These are phyloP conservation scores for Tiaroga cobitis DNA, from an alignment of 2,797 vertebrate genomes.

Conservation along the genomic window DNA sequence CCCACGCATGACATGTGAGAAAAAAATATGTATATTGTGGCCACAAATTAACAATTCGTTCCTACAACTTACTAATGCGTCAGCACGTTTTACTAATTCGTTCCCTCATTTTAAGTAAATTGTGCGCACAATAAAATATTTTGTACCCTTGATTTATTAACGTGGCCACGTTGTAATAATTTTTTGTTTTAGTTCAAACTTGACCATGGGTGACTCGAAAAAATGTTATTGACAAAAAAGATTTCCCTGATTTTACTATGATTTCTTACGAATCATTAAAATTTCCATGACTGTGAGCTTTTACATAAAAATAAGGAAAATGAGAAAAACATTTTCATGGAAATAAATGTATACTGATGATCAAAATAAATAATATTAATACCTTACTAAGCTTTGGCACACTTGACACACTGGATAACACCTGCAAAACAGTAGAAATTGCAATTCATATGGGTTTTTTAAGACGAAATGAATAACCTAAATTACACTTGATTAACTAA, in stretches of 20 bases:
- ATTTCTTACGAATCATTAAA: neutral
- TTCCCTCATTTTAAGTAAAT: neutral
- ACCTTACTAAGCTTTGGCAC: slow-evolving; percentile 96
- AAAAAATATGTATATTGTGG: neutral
- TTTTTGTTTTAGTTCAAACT: neutral
- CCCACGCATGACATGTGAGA: too few relatives aligned
- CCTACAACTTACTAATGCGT: neutral
- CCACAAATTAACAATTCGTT: neutral
- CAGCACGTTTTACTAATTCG: neutral
- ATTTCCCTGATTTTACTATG: neutral
- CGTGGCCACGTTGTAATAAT: neutral
- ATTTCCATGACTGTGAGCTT: neutral
- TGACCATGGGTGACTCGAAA: neutral
- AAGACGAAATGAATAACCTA: neutral
- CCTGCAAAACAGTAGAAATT: slow-evolving; percentile 77
- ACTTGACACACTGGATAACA: slow-evolving; percentile 90
- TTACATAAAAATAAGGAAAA: neutral
- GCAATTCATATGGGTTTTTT: slow-evolving; percentile 47
- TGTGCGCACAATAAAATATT: neutral
- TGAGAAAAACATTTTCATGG: neutral
- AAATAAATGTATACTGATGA: neutral
- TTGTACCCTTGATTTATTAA: neutral
- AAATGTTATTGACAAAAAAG: neutral
- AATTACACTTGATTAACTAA: neutral
- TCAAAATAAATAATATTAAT: slow-evolving; percentile 74